phyloP scores from a whole-genome alignment of 2,888 invertebrate genomes.

The Schizaphis graminum region DNA sequence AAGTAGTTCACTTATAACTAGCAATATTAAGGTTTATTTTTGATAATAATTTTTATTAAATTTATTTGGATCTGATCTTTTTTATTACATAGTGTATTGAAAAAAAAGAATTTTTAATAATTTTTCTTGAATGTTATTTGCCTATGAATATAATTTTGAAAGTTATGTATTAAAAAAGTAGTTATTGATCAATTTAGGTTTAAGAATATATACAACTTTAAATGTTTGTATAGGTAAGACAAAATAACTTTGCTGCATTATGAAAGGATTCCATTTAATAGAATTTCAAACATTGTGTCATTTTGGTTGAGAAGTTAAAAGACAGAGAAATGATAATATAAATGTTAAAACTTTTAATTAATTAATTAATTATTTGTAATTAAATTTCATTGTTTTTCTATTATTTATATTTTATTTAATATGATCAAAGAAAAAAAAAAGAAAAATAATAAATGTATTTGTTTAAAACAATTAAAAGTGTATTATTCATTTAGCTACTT shows the following conservation, averaged over 20 bases:
- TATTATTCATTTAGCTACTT: not conserved
- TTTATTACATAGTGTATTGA: not conserved
- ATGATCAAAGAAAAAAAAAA: not conserved
- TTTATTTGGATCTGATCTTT: not conserved
- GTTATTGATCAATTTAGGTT: not conserved
- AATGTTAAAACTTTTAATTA: not conserved
- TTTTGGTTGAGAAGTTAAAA: not conserved
- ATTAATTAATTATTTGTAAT: not conserved
- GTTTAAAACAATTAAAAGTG: not conserved
- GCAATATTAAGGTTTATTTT: not conserved
- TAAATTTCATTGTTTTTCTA: not conserved
- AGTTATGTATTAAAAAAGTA: not conserved
- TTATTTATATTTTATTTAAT: constrained; percentile 12
- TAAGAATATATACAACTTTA: not conserved
- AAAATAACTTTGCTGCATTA: not conserved
- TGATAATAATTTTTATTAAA: not conserved
- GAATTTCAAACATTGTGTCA: not conserved
- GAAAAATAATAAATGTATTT: not conserved
- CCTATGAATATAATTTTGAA: not conserved
- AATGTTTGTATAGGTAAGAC: not conserved
- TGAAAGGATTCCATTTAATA: constrained; percentile 3
- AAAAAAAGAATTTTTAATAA: not conserved
- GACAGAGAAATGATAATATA: not conserved
- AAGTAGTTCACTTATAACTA: not conserved
- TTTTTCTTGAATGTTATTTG: not conserved